A percentile compares a stretch with the other conserved stretches of the same genome.
These are phyloP conservation scores for Stomorhina lunata DNA, from an alignment of 2,888 invertebrate species.

Conservation along the genomic window DNA sequence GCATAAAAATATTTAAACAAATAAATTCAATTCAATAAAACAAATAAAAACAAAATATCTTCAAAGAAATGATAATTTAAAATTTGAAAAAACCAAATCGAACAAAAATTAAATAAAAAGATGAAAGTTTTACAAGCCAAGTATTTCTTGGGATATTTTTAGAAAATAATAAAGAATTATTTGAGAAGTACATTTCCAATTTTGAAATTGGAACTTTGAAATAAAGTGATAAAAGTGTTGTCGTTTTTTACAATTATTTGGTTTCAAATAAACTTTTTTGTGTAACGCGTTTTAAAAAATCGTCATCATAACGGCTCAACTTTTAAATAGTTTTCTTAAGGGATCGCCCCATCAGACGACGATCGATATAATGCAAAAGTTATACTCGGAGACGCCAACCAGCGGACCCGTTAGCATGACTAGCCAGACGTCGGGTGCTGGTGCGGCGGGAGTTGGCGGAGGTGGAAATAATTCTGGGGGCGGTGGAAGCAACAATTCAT, in stretches of 20 bases:
- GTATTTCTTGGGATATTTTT: background rate
- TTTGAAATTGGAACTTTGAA: background rate
- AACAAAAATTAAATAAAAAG: constrained; percentile 33
- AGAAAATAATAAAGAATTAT: background rate
- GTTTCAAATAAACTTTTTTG: constrained; percentile 15
- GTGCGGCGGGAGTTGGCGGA: constrained; percentile 71
- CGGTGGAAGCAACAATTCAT: constrained; percentile 68
- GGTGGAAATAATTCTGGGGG: constrained; percentile 70
- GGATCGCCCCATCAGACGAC: constrained; percentile 79
- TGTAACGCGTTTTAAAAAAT: constrained; percentile 66
- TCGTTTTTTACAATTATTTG: constrained; percentile 16
- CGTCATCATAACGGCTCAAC: constrained; percentile 79
- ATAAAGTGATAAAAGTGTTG: background rate
- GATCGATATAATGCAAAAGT: constrained; percentile 80
- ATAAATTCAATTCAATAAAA: constrained; percentile 6
- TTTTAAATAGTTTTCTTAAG: constrained; percentile 77
- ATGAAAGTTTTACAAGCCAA: background rate
- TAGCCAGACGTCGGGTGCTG: constrained; percentile 80
- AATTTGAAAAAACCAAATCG: background rate
- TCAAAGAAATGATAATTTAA: constrained; percentile 20
- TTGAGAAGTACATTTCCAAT: background rate
- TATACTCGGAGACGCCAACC: constrained; percentile 79
- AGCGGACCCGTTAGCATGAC: constrained; percentile 78
- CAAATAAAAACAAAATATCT: constrained; percentile 6
- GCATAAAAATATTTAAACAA: background rate